Evolutionary conservation across 2,797 vertebrate genomes (phyloP).

Genomic region (Malurus splendens): DNA sequence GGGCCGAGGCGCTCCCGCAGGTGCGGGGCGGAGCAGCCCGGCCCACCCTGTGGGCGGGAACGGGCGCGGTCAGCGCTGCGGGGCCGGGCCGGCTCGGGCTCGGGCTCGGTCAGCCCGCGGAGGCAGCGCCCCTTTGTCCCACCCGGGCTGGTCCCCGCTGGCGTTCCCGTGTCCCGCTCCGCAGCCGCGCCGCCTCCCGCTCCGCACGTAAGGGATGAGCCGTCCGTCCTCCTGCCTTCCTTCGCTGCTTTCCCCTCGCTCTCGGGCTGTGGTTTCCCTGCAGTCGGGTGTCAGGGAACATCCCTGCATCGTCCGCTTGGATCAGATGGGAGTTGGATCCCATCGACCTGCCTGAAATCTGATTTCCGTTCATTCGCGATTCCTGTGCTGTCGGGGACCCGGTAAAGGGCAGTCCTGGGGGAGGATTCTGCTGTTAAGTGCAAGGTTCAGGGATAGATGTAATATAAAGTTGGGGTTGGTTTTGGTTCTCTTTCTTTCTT

Average conservation of each 20-base stretch:
- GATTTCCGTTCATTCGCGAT: fast-evolving
- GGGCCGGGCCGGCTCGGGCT: not conserved
- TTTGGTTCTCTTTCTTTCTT: not conserved
- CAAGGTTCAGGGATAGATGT: not conserved
- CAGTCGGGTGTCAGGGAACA: fast-evolving
- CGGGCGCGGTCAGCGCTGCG: not conserved
- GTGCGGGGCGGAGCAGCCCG: not conserved
- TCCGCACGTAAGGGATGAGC: not conserved
- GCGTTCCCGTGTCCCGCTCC: not conserved
- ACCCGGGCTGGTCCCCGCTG: not conserved
- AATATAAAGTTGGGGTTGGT: not conserved
- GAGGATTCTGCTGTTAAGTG: not conserved
- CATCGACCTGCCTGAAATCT: not conserved
- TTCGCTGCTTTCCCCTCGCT: not conserved
- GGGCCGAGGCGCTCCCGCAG: not conserved
- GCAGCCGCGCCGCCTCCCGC: not conserved
- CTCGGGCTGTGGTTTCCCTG: not conserved
- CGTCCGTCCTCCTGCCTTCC: not conserved
- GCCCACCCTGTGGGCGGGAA: not conserved
- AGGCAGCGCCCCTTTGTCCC: not conserved
- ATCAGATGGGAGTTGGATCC: not conserved
- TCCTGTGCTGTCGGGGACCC: fast-evolving
- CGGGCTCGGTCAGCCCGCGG: not conserved
- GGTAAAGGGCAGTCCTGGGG: not conserved
- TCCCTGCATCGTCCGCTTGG: not conserved